These are phyloP conservation scores for Heliocidaris erythrogramma DNA, from an alignment of 35 echinoderm and acorn worm genomes.

Conservation along the genomic window DNA sequence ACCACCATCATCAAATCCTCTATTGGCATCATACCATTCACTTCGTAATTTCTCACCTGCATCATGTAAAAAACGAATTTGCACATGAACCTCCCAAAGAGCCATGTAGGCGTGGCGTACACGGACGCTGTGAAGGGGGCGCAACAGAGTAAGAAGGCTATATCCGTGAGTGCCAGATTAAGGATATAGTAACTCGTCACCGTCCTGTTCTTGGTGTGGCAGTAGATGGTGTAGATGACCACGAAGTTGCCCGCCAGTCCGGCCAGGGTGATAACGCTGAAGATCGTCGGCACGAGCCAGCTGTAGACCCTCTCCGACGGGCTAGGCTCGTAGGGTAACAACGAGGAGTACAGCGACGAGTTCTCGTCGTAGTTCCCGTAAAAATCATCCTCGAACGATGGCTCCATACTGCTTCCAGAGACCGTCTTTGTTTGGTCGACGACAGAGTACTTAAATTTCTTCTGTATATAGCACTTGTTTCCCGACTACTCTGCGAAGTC, in stretches of 20 bases:
- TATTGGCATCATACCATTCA: too few relatives aligned
- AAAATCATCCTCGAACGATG: neutral
- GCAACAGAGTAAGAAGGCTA: conserved; percentile 69
- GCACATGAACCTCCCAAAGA: conserved; percentile 71
- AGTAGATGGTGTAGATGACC: conserved; percentile 71
- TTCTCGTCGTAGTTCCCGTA: conserved; percentile 45
- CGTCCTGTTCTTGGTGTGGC: conserved; percentile 71
- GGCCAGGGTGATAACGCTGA: conserved; percentile 53
- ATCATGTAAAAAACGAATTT: conserved; percentile 76
- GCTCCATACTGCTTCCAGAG: neutral
- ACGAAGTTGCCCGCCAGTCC: conserved; percentile 67
- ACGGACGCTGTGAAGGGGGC: conserved; percentile 67
- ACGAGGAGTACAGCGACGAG: conserved; percentile 7
- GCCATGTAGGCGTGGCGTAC: conserved; percentile 57
- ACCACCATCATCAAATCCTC: too few relatives aligned
- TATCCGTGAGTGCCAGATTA: conserved; percentile 75
- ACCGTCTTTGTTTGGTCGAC: neutral
- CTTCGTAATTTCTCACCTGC: conserved; percentile 54
- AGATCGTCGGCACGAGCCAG: conserved; percentile 70
- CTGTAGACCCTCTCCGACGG: conserved; percentile 6
- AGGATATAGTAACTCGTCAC: conserved; percentile 82
- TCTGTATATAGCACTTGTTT: neutral
- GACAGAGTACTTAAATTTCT: neutral
- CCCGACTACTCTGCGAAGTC: neutral
- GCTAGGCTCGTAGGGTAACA: neutral